Base-by-base conservation (phyloP, 2,888 invertebrate genomes). In the Drosophila mimetica region DNA sequence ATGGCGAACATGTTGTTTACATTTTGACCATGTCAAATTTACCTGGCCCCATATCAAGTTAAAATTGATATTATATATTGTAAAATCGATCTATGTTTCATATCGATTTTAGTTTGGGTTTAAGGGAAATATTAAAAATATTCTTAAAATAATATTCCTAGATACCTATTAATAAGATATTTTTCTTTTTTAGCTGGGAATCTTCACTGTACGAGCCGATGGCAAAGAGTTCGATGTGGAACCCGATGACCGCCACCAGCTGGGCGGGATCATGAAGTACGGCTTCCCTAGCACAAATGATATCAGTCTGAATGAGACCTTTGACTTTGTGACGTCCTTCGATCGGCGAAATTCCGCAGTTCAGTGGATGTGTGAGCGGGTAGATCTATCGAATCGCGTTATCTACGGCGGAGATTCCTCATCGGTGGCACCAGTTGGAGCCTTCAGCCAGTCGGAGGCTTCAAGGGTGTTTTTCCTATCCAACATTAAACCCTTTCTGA, bases 271-370 rank as follows among this genome's bases (percentile, higher is more conserved):
- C 25, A 84, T 84, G 89, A 84, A 84, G 25, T 84, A 86, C 9
- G 84, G 84, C 0, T 84, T 84, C 13, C 84, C 84, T 1, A 87
- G 89, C 67, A 88, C 76, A 69, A 88, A 86, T 13, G 89, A 88
- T 14, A 84, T 84, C 2, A 71, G 51, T 8, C 13, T 80, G 0
- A 85, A 80, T 44, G 80, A 80, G 30, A 70, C 67, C 2, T 87
- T 60, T 28, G 67, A 71, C 20, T 88, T 87, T 70, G 84, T 84
- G 2, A 87, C 79, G 14, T 73, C 89, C 0, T 86, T 84, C 28
- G 84, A 84, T 71, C 89, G 85, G 1, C 78, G 81, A 0, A 84
- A 84, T 42, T 76, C 85, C 13, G 61, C 82, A 9, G 76, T 84
- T 36, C 74, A 81, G 7, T 84, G 84, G 84, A 84, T 84, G 74